phyloP scores from a whole-genome alignment of 2,888 invertebrate genomes.

The Apamea sordens region DNA sequence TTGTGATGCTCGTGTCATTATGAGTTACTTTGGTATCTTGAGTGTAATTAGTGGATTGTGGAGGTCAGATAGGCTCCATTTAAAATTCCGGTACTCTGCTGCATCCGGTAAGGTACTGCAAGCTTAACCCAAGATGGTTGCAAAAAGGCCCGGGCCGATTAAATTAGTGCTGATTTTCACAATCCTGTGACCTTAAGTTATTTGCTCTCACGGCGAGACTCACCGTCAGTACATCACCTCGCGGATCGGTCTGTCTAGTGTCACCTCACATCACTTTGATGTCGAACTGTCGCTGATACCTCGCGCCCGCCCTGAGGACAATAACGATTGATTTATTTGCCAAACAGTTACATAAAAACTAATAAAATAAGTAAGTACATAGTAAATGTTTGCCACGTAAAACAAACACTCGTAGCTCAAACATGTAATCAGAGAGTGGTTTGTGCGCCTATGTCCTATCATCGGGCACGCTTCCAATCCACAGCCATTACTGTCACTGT shows the following conservation, averaged over 20 bases:
- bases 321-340: neutral
- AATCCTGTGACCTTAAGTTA: neutral
- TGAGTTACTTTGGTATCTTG: neutral
- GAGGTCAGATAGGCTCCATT: neutral
- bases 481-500: neutral
- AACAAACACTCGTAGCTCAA: neutral
- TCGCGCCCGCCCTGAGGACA: neutral
- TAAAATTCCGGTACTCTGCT: neutral
- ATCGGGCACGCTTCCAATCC: constrained; percentile 1
- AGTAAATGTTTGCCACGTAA: neutral
- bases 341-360: neutral
- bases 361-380: neutral
- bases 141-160: neutral
- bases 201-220: neutral
- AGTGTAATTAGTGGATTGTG: no score
- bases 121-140: neutral
- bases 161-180: neutral
- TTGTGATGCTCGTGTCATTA: neutral
- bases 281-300: no score
- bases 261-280: neutral
- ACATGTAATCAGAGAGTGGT: neutral
- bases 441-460: neutral
- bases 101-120: neutral
- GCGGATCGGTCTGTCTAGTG: neutral
- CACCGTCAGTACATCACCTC: neutral